Evolutionary conservation across 2,888 invertebrate species (phyloP), one percentile per base, ranked within the genome.

Genomic region (Drosophila sordidula): DNA sequence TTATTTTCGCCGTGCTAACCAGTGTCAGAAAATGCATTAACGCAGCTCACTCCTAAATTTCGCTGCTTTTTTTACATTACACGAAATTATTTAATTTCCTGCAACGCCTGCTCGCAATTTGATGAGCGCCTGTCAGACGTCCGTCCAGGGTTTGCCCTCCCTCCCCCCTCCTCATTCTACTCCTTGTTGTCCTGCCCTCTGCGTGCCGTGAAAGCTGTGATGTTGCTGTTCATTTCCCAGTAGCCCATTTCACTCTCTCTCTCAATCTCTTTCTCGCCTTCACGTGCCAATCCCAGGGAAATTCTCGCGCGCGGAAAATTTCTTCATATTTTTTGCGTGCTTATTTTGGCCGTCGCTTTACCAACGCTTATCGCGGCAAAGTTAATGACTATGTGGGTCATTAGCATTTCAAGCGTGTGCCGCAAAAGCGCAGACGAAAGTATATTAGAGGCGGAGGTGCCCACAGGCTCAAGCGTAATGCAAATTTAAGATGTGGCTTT

Each of bases 41-140:
- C 74, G 75, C 70, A 32, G 29, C 63, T 63, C 70, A 56, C 46
- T 59, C 61, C 50, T 5, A 50, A 51, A 25, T 39, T 54, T 47
- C 18, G 32, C 14, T 46, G 39, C 39, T 18, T 16, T 32, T 57
- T 11, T 39, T 75, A 74, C 82, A 84, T 78, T 81, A 79, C 77
- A 76, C 74, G 64, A 86, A 85, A 88, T 85, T 85, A 85, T 85
- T 85, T 85, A 85, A 85, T 85, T 85, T 85, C 89, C 84, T 85
- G 84, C 84, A 82, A 70, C 82, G 83, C 89, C 84, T 83, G 84
- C 70, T 73, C 76, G 71, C 76, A 86, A 82, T 85, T 87, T 88
- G 89, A 86, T 70, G 84, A 76, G 84, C 80, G 65, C 51, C 83
- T 74, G 88, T 81, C 87, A 78, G 81, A 56, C 61, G 47, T 67